Evolutionary conservation across 2,888 invertebrate species (phyloP).

Genomic region (Arrhopalites spinosus): DNA sequence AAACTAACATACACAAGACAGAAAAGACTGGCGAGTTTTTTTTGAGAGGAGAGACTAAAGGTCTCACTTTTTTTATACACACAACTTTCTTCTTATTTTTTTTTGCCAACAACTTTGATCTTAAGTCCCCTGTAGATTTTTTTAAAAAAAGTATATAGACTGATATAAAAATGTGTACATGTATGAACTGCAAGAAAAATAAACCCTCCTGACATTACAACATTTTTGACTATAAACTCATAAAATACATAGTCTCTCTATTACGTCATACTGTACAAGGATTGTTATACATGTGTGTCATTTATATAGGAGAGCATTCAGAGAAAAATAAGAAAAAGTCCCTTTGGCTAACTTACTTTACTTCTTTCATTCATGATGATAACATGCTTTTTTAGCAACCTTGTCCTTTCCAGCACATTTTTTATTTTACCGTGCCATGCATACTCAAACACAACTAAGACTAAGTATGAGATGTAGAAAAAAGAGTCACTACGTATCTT

Average conservation of each 20-base stretch:
- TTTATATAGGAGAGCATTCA: not conserved
- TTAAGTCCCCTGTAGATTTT: conserved; percentile 3
- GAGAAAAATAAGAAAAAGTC: too few relatives aligned
- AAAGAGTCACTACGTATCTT: too few relatives aligned
- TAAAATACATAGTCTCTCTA: too few relatives aligned
- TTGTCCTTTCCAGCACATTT: conserved; percentile 12
- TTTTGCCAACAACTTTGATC: not conserved
- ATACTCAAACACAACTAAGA: too few relatives aligned
- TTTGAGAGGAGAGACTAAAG: too few relatives aligned
- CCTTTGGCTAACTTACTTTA: not conserved
- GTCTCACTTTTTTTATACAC: not conserved
- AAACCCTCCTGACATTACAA: not conserved
- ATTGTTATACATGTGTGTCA: not conserved
- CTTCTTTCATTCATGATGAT: not conserved
- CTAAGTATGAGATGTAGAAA: too few relatives aligned
- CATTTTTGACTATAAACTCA: not conserved
- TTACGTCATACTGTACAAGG: too few relatives aligned
- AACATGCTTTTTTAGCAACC: not conserved
- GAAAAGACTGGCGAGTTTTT: not conserved
- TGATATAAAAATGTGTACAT: not conserved
- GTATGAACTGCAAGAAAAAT: not conserved
- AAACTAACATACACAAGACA: not conserved
- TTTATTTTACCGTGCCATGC: not conserved
- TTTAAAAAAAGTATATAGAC: not conserved
- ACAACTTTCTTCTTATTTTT: not conserved